phyloP scores from a whole-genome alignment of 2,113 vertebrate species.

The Oreocharis arfaki region DNA sequence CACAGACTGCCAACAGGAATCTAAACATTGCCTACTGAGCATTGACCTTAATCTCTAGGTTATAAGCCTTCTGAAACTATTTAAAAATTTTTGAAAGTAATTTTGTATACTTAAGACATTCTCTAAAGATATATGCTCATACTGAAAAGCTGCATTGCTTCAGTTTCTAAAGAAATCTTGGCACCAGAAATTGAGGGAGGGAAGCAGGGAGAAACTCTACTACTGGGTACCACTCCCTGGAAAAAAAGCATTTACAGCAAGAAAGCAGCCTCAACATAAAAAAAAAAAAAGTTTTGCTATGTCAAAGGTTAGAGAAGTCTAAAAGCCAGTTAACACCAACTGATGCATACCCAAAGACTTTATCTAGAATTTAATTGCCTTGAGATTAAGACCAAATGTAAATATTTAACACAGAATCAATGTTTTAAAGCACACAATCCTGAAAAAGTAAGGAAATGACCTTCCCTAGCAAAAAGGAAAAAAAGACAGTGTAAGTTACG shows the following conservation, averaged over 20 bases:
- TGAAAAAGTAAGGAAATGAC: not conserved
- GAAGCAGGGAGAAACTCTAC: not conserved
- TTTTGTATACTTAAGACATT: not conserved
- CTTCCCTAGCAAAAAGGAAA: not conserved
- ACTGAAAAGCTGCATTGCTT: not conserved
- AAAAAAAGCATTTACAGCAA: not conserved
- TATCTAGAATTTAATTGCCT: not conserved
- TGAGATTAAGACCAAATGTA: not conserved
- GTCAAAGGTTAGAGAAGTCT: not conserved
- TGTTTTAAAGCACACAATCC: not conserved
- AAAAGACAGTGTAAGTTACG: not conserved
- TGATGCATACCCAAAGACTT: not conserved
- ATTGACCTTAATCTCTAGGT: not conserved
- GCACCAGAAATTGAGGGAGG: not conserved
- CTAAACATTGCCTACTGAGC: not conserved
- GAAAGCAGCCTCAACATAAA: not conserved
- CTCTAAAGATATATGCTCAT: not conserved
- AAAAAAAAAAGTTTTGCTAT: not conserved
- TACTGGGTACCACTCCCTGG: not conserved
- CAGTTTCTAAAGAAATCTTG: not conserved
- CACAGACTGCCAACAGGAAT: not conserved
- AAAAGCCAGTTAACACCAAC: not conserved
- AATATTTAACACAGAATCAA: not conserved
- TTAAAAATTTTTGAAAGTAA: not conserved
- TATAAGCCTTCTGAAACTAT: not conserved